phyloP scores from a whole-genome alignment of 1,140 invertebrate species.

The Zaprionus ornatus region DNA sequence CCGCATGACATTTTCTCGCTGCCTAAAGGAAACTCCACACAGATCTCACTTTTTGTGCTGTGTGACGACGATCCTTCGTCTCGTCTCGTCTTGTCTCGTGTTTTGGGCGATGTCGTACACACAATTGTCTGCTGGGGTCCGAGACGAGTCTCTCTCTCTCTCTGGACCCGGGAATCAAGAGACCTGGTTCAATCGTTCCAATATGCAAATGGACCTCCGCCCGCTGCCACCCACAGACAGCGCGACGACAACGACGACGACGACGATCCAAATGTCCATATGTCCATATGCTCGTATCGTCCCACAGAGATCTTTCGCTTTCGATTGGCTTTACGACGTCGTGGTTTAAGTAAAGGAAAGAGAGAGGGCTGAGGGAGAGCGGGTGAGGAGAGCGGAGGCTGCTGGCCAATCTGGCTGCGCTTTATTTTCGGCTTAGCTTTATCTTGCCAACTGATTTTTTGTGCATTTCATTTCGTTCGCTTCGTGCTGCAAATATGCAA shows the following conservation, averaged over 20 bases:
- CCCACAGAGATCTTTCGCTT: constrained; percentile 67
- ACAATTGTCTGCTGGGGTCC: constrained; percentile 49
- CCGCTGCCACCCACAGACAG: constrained; percentile 73
- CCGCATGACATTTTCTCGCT: constrained; percentile 76
- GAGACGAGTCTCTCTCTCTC: constrained; percentile 3
- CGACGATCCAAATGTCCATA: constrained; percentile 68
- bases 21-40: constrained; percentile 49
- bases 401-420: constrained; percentile 42
- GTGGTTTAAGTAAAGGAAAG: constrained; percentile 11
- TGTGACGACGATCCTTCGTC: constrained; percentile 56
- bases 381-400: background rate
- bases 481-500: constrained; percentile 80
- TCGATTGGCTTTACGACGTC: constrained; percentile 67
- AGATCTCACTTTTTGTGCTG: constrained; percentile 64
- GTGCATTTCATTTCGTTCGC: constrained; percentile 62
- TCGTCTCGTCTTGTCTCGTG: background rate
- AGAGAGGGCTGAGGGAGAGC: background rate
- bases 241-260: constrained; percentile 16
- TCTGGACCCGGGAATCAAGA: background rate
- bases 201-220: constrained; percentile 71
- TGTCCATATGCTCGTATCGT: constrained; percentile 61
- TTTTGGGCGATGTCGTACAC: constrained; percentile 41
- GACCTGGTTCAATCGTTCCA: constrained; percentile 65
- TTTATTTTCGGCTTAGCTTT: constrained; percentile 60
- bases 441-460: constrained; percentile 65